Conservation (phyloP, 30 jellyfish, hydroid and myxozoan genomes). For the Aurelia aurita region DNA sequence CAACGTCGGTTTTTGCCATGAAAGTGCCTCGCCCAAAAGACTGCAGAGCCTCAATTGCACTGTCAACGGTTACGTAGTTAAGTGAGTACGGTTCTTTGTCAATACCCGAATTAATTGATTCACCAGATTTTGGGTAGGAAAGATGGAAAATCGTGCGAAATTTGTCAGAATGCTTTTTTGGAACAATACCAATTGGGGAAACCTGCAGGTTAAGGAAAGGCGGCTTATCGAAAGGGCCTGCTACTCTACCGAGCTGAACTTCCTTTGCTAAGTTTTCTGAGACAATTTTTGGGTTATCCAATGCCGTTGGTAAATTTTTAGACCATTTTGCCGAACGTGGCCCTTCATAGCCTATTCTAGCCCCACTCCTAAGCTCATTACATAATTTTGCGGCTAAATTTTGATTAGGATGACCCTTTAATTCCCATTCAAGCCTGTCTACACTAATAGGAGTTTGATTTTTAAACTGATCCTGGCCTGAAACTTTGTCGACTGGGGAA, state of each 20-base stretch:
- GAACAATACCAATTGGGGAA: no score
- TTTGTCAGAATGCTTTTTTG: background rate
- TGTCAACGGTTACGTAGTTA: no score
- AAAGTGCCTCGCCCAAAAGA: no score
- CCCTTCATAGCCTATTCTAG: background rate
- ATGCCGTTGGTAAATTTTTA: background rate
- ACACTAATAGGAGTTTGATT: background rate
- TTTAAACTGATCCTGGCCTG: no score
- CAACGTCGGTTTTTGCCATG: no score
- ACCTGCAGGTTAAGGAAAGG: background rate
- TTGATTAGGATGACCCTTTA: background rate
- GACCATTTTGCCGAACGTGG: background rate
- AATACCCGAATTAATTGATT: no score
- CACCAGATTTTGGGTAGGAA: no score
- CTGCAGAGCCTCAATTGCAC: no score
- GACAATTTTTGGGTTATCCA: background rate
- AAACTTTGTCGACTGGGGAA: no score
- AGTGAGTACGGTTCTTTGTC: no score
- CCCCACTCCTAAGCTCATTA: background rate
- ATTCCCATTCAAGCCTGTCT: background rate
- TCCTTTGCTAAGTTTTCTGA: background rate
- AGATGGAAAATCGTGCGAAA: background rate
- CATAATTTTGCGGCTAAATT: background rate
- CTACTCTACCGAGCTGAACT: background rate
- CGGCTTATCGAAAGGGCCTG: background rate